Evolutionary conservation across 2,888 invertebrate species (phyloP).

Genomic region (Meganola albula): DNA sequence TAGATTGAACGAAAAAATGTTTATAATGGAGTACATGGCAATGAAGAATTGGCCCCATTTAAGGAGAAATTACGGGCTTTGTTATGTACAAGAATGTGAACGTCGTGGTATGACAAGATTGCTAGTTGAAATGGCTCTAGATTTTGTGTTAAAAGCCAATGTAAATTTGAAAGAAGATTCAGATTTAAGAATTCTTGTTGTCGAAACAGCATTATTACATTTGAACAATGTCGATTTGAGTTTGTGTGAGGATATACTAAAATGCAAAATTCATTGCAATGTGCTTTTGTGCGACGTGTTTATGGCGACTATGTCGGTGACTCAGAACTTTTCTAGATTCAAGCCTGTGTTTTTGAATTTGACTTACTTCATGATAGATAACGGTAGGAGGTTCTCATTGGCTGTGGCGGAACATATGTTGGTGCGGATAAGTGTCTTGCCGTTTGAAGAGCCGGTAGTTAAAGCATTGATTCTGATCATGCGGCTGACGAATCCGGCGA

Average conservation of each 20-base stretch:
- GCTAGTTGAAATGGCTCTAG: constrained; percentile 49
- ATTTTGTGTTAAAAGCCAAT: constrained; percentile 30
- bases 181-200: constrained; percentile 23
- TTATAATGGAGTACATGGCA: constrained; percentile 47
- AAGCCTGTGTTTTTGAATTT: constrained; percentile 50
- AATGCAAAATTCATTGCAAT: constrained; percentile 13
- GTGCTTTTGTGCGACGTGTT: constrained; percentile 44
- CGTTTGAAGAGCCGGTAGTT: constrained; percentile 39
- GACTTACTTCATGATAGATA: constrained; percentile 38
- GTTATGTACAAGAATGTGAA: constrained; percentile 41
- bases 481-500: constrained; percentile 35
- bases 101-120: constrained; percentile 39
- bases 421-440: constrained; percentile 55
- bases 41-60: constrained; percentile 29
- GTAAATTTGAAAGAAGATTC: constrained; percentile 22
- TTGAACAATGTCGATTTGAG: constrained; percentile 38
- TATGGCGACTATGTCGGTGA: constrained; percentile 44
- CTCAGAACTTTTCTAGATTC: constrained; percentile 62
- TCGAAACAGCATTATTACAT: constrained; percentile 44
- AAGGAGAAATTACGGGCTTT: constrained; percentile 35
- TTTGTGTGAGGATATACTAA: constrained; percentile 38
- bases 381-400: constrained; percentile 32
- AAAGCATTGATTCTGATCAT: constrained; percentile 42
- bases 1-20: constrained; percentile 27
- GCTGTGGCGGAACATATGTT: constrained; percentile 42